Percentiles rank a stretch among this genome's conserved stretches.
These are phyloP conservation scores for Xestoiulus laeticollis DNA, from an alignment of 2,888 invertebrate genomes.

Conservation along the genomic window DNA sequence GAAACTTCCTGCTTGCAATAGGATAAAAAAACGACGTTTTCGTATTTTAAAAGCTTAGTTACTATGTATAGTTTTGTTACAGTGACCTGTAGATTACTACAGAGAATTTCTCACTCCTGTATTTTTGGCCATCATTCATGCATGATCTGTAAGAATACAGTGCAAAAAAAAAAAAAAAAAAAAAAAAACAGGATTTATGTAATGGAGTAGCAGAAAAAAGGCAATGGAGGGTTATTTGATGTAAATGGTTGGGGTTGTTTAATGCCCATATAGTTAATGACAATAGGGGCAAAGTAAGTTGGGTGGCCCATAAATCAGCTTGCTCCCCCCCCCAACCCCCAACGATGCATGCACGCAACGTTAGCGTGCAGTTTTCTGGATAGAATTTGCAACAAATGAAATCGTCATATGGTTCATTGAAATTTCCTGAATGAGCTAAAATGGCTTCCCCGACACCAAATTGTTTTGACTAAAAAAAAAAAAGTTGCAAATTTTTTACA, in stretches of 20 bases:
- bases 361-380: neutral
- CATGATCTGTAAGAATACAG: too few relatives aligned
- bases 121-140: too few relatives aligned
- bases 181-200: neutral
- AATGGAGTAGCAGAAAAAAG: neutral
- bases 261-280: neutral
- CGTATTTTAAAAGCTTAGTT: neutral
- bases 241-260: neutral
- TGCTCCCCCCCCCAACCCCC: neutral
- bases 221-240: constrained; percentile 1
- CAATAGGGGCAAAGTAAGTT: neutral
- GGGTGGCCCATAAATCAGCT: constrained; percentile 36
- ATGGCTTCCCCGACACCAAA: neutral
- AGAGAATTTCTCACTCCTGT: too few relatives aligned
- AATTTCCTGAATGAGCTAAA: neutral
- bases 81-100: too few relatives aligned
- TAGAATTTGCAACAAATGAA: neutral
- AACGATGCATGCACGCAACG: neutral
- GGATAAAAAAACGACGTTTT: too few relatives aligned
- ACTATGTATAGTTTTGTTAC: neutral
- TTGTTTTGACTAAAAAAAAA: neutral
- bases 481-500: neutral
- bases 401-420: neutral
- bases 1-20: neutral
- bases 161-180: neutral